phyloP scores from a whole-genome alignment of 2,797 vertebrate species.

The Chaetophractus vellerosus region DNA sequence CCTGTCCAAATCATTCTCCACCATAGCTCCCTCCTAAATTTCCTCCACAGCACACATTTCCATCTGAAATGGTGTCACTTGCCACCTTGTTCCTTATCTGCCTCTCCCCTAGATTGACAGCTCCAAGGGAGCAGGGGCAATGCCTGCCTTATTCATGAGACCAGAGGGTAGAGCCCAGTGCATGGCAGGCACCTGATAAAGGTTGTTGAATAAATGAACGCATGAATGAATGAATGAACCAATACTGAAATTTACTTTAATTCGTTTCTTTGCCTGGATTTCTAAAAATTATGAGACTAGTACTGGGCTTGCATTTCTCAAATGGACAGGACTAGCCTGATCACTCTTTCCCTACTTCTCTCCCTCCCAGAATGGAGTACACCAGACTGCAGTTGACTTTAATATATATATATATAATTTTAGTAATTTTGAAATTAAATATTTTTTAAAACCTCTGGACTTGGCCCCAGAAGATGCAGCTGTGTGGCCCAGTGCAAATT shows the following conservation, averaged over 20 bases:
- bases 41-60: not conserved
- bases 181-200: not conserved
- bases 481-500: not conserved
- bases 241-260: not conserved
- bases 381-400: not conserved
- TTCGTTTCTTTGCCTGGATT: not conserved
- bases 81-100: rapidly evolving
- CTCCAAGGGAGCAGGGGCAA: not conserved
- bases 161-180: rapidly evolving
- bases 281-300: not conserved
- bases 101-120: not conserved
- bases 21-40: not conserved
- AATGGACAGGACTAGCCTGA: not conserved
- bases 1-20: rapidly evolving
- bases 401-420: not conserved
- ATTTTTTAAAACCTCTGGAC: not conserved
- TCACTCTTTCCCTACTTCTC: not conserved
- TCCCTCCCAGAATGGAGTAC: not conserved
- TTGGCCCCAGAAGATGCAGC: not conserved
- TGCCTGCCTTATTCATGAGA: rapidly evolving
- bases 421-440: conserved; percentile 6
- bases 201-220: rapidly evolving
- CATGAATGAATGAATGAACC: not conserved
- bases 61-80: not conserved
- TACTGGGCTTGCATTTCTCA: not conserved